Evolutionary conservation across 2,113 vertebrate species (phyloP), one percentile per base, ranked within the genome.

Genomic region (Verasper variegatus): DNA sequence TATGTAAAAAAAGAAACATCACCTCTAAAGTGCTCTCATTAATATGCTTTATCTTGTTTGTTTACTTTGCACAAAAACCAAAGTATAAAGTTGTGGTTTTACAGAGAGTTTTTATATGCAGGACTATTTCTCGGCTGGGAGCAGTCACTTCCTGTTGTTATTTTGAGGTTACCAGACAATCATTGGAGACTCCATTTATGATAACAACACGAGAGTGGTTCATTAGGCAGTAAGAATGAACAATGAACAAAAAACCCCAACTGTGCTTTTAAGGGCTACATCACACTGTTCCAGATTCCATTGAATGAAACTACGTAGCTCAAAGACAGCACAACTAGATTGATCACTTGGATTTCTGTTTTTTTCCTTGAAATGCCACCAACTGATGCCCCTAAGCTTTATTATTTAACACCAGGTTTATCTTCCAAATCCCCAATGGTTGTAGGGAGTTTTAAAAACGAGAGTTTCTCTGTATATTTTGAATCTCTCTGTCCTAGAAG

Each of bases 351-450:
- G 5, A 14, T 26, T 15, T 31, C 15, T 0, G 6, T 62, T n/a
- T 67, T 76, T 73, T 66, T 47, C 67, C 20, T 60, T 18, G 42
- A 68, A 42, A 0, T 0, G 51, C 66, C 24, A 59, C 21, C 27
- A 27, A 17, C 11, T 62, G 49, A 59, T 24, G 27, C 20, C 65
- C n/a, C 15, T 37, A 12, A 60, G 17, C 27, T 35, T 58, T 35
- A 58, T 15, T 69, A 67, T 60, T 24, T 17, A 37, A 65, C 63
- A 59, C 24, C 21, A 73, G 35, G 58, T 9, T 2, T 45, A 26
- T 80, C 51, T 63, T 58, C 67, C 37, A 62, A 65, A 82, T 70
- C 59, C 54, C 37, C 45, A 24, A 20, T 26, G 8, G 11, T 6
- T 1, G 17, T 12, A 62, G 0, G 52, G 51, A 54, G 14, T 27